These are phyloP conservation scores for Tineola bisselliella DNA, from an alignment of 2,888 invertebrate genomes.

Conservation along the genomic window DNA sequence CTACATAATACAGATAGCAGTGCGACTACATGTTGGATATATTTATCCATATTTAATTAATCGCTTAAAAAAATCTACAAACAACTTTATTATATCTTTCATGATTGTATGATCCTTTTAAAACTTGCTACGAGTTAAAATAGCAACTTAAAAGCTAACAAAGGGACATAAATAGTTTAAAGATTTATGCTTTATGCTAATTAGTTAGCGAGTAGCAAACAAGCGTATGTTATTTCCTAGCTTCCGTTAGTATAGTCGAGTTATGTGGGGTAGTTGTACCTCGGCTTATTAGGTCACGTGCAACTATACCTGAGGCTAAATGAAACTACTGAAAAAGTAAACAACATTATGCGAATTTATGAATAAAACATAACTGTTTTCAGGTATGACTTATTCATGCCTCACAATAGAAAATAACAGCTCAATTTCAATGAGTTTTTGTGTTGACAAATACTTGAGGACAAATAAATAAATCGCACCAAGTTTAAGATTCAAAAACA, in stretches of 20 bases:
- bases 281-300: slow-evolving; percentile 10
- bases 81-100: too few species aligned
- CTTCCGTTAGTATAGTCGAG: background rate
- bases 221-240: slow-evolving; percentile 11
- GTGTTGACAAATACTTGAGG: too few species aligned
- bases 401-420: background rate
- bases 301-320: background rate
- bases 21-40: too few species aligned
- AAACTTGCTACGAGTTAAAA: background rate
- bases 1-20: too few species aligned
- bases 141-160: background rate
- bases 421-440: background rate
- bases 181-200: slow-evolving; percentile 10
- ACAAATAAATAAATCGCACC: too few species aligned
- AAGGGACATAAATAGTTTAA: background rate
- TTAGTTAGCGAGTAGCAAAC: slow-evolving; percentile 10
- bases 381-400: background rate
- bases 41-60: too few species aligned
- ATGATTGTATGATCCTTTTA: too few species aligned
- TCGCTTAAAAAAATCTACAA: too few species aligned
- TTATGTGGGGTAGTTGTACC: background rate
- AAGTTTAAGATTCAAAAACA: too few species aligned
- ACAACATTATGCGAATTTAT: background rate
- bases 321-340: background rate
- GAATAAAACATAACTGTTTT: background rate